Evolutionary conservation across 2,888 invertebrate species (phyloP).

Genomic region (Augiades crinisus): DNA sequence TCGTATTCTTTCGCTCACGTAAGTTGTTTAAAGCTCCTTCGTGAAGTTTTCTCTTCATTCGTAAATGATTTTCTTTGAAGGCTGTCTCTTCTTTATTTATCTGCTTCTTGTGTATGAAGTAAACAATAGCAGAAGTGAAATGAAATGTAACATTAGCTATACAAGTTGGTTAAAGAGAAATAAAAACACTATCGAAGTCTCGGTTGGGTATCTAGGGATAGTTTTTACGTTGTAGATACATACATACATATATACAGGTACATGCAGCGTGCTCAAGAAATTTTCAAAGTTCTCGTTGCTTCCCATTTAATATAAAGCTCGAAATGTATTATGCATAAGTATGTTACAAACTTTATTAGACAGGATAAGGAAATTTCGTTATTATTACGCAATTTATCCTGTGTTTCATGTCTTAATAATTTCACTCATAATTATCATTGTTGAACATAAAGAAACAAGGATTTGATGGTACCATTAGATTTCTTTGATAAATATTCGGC

Average conservation of each 20-base stretch:
- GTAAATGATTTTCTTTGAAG: constrained; percentile 1
- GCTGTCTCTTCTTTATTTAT: constrained; percentile 10
- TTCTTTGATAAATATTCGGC: no score
- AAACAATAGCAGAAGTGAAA: constrained; percentile 9
- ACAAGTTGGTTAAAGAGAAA: not conserved
- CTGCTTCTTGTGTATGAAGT: not conserved
- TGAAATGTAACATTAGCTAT: constrained; percentile 13
- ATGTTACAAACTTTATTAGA: no score
- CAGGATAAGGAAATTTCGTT: no score
- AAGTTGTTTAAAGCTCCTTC: constrained; percentile 19
- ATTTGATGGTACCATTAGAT: no score
- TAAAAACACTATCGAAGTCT: not conserved
- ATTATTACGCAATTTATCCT: no score
- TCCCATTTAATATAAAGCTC: constrained; percentile 42
- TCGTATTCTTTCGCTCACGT: constrained; percentile 20
- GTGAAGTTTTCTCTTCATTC: constrained; percentile 13
- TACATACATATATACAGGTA: constrained; percentile 16
- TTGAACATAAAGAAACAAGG: no score
- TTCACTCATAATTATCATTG: no score
- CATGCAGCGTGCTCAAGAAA: constrained; percentile 65
- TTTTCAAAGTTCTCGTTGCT: constrained; percentile 49
- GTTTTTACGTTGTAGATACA: no score
- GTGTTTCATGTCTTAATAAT: no score
- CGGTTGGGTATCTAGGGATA: not conserved
- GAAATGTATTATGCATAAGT: no score